A percentile compares a stretch with the other conserved stretches of the same genome.
Conservation (phyloP, 2,888 invertebrate genomes). For the Sericinus montela region DNA sequence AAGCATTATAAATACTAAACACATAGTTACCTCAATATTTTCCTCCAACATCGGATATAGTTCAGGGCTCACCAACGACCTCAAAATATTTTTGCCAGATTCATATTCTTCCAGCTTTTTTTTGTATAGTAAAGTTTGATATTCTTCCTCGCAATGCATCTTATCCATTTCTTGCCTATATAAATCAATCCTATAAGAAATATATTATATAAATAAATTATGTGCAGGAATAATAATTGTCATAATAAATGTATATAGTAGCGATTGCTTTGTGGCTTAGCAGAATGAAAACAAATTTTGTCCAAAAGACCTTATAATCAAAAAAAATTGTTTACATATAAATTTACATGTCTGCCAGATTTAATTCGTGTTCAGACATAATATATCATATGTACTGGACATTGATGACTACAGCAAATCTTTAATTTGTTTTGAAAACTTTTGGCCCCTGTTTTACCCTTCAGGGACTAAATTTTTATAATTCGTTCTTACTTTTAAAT, state of each 20-base stretch:
- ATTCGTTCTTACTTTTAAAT: too few species aligned
- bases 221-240: neutral
- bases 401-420: too few species aligned
- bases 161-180: slow-evolving; percentile 34
- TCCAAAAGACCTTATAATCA: too few species aligned
- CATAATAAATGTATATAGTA: too few species aligned
- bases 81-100: slow-evolving; percentile 28
- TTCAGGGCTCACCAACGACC: slow-evolving; percentile 28
- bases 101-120: slow-evolving; percentile 37
- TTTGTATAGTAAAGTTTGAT: slow-evolving; percentile 29
- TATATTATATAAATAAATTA: slow-evolving; percentile 6
- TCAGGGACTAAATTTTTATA: too few species aligned
- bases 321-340: too few species aligned
- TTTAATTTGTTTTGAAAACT: too few species aligned
- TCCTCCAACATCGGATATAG: slow-evolving; percentile 36
- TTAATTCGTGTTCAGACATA: neutral
- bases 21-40: slow-evolving; percentile 37
- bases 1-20: too few species aligned
- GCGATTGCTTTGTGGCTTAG: too few species aligned
- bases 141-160: slow-evolving; percentile 37
- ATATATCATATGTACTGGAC: too few species aligned
- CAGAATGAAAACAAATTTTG: too few species aligned
- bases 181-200: slow-evolving; percentile 40
- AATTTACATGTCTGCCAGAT: slow-evolving; percentile 1
- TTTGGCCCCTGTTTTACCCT: too few species aligned